Conservation (phyloP, 2,797 vertebrate species). For the Scyliorhinus canicula region DNA sequence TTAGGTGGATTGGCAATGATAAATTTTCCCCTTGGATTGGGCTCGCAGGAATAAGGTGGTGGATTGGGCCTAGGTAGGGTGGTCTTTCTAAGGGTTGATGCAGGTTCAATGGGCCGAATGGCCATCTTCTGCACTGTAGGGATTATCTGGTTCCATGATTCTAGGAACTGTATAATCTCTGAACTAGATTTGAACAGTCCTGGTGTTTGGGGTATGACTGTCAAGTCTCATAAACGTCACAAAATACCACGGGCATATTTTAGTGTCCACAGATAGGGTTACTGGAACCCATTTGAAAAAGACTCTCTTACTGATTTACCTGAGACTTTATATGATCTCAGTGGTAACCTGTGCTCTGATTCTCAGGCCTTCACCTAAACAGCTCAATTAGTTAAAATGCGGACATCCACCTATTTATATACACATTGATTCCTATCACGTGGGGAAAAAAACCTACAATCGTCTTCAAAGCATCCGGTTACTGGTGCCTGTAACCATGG, state of each 20-base stretch:
- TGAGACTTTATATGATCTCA: background rate
- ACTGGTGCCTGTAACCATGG: background rate
- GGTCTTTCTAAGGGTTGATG: too few species aligned
- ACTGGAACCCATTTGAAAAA: background rate
- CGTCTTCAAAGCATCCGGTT: background rate
- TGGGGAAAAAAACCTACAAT: background rate
- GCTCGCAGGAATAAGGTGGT: too few species aligned
- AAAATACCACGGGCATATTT: background rate
- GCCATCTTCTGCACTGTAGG: too few species aligned
- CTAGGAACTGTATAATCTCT: background rate
- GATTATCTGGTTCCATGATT: too few species aligned
- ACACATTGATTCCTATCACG: background rate
- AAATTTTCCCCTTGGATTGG: too few species aligned
- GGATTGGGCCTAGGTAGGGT: too few species aligned
- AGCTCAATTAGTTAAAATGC: background rate
- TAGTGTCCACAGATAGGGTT: background rate
- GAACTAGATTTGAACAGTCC: background rate
- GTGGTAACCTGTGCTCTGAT: background rate
- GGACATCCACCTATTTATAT: conserved; percentile 2
- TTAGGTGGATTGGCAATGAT: too few species aligned
- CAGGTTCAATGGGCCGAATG: too few species aligned
- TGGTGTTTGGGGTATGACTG: background rate
- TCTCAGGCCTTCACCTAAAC: background rate
- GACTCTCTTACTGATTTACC: background rate
- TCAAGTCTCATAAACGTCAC: background rate